A percentile compares a stretch with the other conserved stretches of the same genome.
These are phyloP conservation scores for Mastigias papua DNA, from an alignment of 30 jellyfish, hydroid and myxozoan genomes.

Conservation along the genomic window DNA sequence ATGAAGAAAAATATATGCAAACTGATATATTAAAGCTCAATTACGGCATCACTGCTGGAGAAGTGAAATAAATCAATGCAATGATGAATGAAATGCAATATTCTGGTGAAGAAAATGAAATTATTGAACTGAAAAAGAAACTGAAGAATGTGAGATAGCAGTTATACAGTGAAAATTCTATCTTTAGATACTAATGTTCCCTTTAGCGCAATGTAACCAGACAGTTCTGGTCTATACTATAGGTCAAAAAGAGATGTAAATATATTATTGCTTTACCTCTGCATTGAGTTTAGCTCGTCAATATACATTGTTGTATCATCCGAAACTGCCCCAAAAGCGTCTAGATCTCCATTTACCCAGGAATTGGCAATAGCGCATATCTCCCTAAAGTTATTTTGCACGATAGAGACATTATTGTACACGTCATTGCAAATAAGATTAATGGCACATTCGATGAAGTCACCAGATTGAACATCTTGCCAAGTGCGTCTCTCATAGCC, in stretches of 20 bases:
- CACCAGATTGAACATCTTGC: constrained; percentile 79
- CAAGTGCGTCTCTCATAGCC: constrained; percentile 68
- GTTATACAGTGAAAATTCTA: too few relatives aligned
- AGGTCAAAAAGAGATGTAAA: not conserved
- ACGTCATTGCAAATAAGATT: constrained; percentile 79
- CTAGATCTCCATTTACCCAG: constrained; percentile 67
- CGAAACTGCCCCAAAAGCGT: constrained; percentile 42
- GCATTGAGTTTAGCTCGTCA: constrained; percentile 66
- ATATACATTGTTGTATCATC: constrained; percentile 30
- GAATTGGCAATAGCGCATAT: constrained; percentile 51
- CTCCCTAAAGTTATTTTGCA: constrained; percentile 35
- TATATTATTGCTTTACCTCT: not conserved
- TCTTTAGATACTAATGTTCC: too few relatives aligned
- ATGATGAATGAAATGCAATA: too few relatives aligned
- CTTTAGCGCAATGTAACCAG: too few relatives aligned
- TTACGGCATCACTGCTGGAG: too few relatives aligned
- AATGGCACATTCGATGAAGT: constrained; percentile 77
- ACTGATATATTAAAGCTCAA: too few relatives aligned
- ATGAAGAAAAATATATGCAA: too few relatives aligned
- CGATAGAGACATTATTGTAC: constrained; percentile 47
- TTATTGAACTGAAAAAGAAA: too few relatives aligned
- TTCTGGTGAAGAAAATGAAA: too few relatives aligned
- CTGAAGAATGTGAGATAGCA: too few relatives aligned
- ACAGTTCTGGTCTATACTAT: too few relatives aligned
- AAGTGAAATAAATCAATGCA: too few relatives aligned